phyloP scores from a whole-genome alignment of 2,797 vertebrate genomes.

The Agapornis canus region DNA sequence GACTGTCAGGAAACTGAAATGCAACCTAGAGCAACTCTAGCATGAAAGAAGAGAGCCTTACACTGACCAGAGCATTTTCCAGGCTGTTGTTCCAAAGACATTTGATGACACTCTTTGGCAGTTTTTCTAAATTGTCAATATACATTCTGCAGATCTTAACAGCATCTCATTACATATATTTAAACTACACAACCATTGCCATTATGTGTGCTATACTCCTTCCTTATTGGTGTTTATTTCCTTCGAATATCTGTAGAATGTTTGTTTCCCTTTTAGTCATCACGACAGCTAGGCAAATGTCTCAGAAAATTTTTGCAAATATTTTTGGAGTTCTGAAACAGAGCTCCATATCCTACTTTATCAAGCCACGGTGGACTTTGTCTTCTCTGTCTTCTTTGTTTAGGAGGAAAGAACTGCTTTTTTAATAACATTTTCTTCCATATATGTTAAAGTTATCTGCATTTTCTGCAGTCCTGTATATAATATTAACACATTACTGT shows the following conservation, averaged over 20 bases:
- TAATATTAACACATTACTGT: background rate
- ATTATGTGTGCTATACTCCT: background rate
- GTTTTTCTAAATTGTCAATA: background rate
- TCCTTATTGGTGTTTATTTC: background rate
- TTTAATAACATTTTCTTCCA: background rate
- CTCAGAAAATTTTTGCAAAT: slow-evolving; percentile 12
- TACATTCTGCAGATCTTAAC: background rate
- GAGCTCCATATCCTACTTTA: background rate
- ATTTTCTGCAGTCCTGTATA: background rate
- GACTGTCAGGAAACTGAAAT: background rate
- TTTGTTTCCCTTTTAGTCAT: background rate
- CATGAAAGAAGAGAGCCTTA: background rate
- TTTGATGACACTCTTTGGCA: background rate
- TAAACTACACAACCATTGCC: background rate
- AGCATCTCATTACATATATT: background rate
- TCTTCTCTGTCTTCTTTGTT: background rate
- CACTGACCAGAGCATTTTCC: background rate
- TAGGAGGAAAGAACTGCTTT: background rate
- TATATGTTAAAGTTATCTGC: background rate
- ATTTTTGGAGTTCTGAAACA: slow-evolving; percentile 4
- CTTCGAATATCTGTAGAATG: slow-evolving; percentile 14
- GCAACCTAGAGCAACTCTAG: background rate
- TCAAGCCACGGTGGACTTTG: background rate
- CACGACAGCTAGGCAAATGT: background rate
- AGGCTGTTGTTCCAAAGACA: background rate